Conservation (phyloP, 2,888 invertebrate species). For the Drosophila robusta region DNA sequence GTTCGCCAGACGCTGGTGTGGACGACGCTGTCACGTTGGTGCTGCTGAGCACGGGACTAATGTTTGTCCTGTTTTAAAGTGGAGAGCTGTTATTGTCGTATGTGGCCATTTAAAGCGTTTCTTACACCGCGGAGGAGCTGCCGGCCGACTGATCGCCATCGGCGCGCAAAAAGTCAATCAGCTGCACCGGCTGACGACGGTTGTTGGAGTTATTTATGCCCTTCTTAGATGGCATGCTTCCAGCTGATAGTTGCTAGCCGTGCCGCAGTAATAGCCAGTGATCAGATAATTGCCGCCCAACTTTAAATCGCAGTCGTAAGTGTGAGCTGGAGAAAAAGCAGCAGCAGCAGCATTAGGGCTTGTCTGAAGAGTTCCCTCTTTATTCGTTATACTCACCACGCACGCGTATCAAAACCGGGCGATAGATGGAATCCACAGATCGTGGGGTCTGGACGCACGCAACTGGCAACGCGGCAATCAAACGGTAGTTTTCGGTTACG, state of each 20-base stretch:
- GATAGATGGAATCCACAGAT: constrained; percentile 64
- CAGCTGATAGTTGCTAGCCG: constrained; percentile 64
- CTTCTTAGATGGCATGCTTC: constrained; percentile 82
- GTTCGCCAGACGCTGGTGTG: background rate
- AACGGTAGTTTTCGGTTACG: constrained; percentile 67
- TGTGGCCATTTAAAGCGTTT: too few relatives aligned
- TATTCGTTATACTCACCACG: constrained; percentile 52
- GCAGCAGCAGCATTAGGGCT: too few relatives aligned
- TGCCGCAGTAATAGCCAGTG: constrained; percentile 76
- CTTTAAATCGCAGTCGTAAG: constrained; percentile 75
- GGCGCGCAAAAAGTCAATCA: constrained; percentile 45
- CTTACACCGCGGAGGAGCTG: constrained; percentile 1
- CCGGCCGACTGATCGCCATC: background rate
- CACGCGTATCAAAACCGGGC: constrained; percentile 66
- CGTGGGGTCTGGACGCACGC: constrained; percentile 72
- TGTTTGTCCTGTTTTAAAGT: constrained; percentile 16
- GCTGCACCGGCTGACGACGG: constrained; percentile 40
- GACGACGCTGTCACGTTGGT: background rate
- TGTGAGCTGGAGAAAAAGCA: constrained; percentile 59
- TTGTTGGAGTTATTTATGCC: constrained; percentile 24
- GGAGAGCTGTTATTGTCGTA: too few relatives aligned
- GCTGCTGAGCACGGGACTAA: constrained; percentile 21
- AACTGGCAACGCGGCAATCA: constrained; percentile 75
- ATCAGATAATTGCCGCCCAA: constrained; percentile 80
- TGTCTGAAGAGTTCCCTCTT: too few relatives aligned